These are phyloP conservation scores for Monopterus albus DNA, from an alignment of 2,113 vertebrate genomes.

Conservation along the genomic window DNA sequence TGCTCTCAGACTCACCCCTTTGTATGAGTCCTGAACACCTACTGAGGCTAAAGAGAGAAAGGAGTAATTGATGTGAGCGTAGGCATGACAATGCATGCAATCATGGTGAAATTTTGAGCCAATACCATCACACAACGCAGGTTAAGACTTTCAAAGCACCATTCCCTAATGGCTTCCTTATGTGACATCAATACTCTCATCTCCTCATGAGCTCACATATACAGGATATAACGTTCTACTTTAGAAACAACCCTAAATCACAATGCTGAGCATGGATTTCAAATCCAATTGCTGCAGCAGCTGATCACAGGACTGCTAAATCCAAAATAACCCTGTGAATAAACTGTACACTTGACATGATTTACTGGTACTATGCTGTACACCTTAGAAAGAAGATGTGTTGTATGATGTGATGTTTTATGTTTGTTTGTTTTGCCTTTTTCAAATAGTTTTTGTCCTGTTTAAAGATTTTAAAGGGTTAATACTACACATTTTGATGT, in stretches of 20 bases:
- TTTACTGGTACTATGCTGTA: neutral
- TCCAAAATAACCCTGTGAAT: constrained; percentile 19
- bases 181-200: constrained; percentile 38
- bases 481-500: no score
- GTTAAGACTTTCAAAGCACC: constrained; percentile 10
- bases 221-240: constrained; percentile 20
- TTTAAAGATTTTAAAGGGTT: no score
- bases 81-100: constrained; percentile 41
- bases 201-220: constrained; percentile 10
- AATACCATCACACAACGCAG: constrained; percentile 16
- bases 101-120: constrained; percentile 19
- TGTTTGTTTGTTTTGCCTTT: neutral
- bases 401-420: no score
- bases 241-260: constrained; percentile 22
- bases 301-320: constrained; percentile 36
- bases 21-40: neutral
- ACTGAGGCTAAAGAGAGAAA: neutral
- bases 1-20: neutral
- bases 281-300: constrained; percentile 41
- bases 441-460: no score
- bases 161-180: constrained; percentile 21
- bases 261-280: constrained; percentile 31
- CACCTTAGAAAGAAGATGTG: neutral
- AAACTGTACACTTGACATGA: neutral
- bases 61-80: constrained; percentile 28